These are phyloP conservation scores for Athene noctua DNA, from an alignment of 2,113 vertebrate species.

Conservation along the genomic window DNA sequence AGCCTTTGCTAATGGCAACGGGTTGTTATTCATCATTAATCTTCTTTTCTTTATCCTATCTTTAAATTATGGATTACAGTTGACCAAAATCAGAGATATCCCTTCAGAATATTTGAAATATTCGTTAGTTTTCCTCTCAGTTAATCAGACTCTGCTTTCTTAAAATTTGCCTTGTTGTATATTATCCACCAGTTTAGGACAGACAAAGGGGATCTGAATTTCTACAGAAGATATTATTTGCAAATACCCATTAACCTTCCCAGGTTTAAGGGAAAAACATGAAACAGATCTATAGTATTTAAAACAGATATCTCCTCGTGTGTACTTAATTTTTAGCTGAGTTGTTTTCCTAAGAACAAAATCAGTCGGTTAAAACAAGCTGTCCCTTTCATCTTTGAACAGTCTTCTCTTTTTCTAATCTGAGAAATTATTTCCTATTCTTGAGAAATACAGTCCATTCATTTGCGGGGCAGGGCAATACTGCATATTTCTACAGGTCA, in stretches of 20 bases:
- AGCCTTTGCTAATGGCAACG: not conserved
- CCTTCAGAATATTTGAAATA: not conserved
- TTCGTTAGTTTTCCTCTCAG: not conserved
- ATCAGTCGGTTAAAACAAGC: not conserved
- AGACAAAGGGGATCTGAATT: not conserved
- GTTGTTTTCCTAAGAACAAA: not conserved
- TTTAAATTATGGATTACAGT: not conserved
- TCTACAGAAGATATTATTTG: not conserved
- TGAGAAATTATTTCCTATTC: not conserved
- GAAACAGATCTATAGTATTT: not conserved
- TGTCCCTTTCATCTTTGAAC: not conserved
- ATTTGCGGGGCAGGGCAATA: not conserved
- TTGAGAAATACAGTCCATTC: not conserved
- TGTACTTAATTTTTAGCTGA: not conserved
- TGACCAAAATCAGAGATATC: not conserved
- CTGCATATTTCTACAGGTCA: not conserved
- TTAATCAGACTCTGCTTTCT: not conserved
- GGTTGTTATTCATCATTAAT: not conserved
- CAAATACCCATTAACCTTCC: not conserved
- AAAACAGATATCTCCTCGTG: not conserved
- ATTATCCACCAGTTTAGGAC: not conserved
- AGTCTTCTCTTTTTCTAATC: not conserved
- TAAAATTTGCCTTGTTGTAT: not conserved
- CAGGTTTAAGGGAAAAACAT: not conserved
- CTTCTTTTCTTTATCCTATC: not conserved